Evolutionary conservation across 1,140 invertebrate species (phyloP).

Genomic region (Diorhabda elongata): DNA sequence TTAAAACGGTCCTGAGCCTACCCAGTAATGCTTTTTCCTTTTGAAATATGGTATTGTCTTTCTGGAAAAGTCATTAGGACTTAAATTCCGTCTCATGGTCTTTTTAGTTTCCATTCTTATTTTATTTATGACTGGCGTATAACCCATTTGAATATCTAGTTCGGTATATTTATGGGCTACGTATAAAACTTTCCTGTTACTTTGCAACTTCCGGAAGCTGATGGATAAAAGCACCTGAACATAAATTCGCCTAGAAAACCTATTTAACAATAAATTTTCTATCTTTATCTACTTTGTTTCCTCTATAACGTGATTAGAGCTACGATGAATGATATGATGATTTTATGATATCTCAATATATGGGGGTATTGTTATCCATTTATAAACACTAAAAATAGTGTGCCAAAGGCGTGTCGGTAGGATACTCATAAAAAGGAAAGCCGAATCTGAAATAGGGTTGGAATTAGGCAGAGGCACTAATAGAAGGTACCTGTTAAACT

Average conservation of each 20-base stretch:
- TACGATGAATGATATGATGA: too few relatives aligned
- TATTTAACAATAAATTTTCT: neutral
- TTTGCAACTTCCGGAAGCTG: neutral
- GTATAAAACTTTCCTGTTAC: neutral
- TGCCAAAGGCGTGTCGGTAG: too few relatives aligned
- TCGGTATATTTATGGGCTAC: neutral
- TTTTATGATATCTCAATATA: too few relatives aligned
- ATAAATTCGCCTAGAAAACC: neutral
- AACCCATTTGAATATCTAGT: conserved; percentile 2
- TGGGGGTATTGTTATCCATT: too few relatives aligned
- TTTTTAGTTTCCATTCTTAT: conserved; percentile 1
- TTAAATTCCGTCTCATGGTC: neutral
- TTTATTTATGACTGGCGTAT: conserved; percentile 2
- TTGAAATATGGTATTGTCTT: conserved; percentile 3
- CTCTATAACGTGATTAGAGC: too few relatives aligned
- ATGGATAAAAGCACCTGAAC: neutral
- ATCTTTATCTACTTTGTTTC: too few relatives aligned
- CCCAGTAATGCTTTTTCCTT: neutral
- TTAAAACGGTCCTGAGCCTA: neutral
- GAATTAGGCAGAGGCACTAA: too few relatives aligned
- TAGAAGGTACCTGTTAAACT: too few relatives aligned
- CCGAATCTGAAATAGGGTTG: too few relatives aligned
- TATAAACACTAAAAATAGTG: too few relatives aligned
- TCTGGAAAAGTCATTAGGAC: neutral
- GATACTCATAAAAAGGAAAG: too few relatives aligned